A percentile compares a stretch with the other conserved stretches of the same genome.
Conservation (phyloP, 2,113 vertebrate genomes). For the Ceratotherium simum region DNA sequence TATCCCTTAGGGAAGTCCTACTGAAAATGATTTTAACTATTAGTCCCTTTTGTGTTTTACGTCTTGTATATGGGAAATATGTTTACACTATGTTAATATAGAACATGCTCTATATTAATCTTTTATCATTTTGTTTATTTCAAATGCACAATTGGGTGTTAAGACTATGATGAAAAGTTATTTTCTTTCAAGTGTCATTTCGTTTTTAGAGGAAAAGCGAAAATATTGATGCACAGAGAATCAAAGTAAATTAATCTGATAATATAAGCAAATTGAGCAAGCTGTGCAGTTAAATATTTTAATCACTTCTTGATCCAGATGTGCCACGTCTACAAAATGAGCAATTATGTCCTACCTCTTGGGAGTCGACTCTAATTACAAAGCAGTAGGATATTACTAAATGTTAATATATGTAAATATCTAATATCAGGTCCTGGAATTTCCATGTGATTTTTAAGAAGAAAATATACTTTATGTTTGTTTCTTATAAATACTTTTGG, state of each 20-base stretch:
- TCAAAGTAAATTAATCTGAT: constrained; percentile 91
- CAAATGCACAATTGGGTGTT: constrained; percentile 43
- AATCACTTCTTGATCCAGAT: constrained; percentile 93
- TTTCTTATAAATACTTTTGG: constrained; percentile 32
- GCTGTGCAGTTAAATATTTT: constrained; percentile 95
- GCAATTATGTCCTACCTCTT: constrained; percentile 92
- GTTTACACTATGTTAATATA: constrained; percentile 63
- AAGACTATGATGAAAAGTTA: constrained; percentile 81
- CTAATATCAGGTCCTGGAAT: constrained; percentile 81
- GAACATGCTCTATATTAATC: constrained; percentile 13
- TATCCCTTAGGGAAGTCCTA: constrained; percentile 39
- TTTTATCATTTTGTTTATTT: constrained; percentile 51
- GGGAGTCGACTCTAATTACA: constrained; percentile 90
- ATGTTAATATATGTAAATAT: constrained; percentile 87
- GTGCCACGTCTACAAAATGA: constrained; percentile 94
- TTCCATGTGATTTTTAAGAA: constrained; percentile 75
- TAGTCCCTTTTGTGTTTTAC: constrained; percentile 72
- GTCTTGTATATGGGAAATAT: constrained; percentile 20
- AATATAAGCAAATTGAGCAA: constrained; percentile 89
- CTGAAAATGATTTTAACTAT: constrained; percentile 64
- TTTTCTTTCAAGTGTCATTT: constrained; percentile 85
- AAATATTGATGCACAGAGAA: constrained; percentile 87
- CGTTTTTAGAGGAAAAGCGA: constrained; percentile 71
- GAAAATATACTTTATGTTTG: constrained; percentile 42
- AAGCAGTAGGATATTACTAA: constrained; percentile 82